Evolutionary conservation across 2,888 invertebrate genomes (phyloP).

Genomic region (Lithophane socia): DNA sequence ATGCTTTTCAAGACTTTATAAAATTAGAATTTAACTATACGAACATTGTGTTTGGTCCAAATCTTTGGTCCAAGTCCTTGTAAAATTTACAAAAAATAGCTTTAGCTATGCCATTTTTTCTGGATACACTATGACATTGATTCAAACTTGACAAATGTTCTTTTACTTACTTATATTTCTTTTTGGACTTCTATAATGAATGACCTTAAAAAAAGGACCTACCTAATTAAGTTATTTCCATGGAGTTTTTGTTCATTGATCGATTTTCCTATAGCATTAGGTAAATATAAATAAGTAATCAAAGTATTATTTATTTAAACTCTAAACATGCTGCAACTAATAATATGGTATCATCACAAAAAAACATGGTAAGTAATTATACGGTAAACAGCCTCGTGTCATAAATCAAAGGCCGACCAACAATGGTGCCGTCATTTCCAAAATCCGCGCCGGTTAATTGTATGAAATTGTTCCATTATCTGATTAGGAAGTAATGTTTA

Average conservation of each 20-base stretch:
- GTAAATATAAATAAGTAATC: too few relatives aligned
- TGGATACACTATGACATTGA: conserved; percentile 53
- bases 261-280: background rate
- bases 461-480: conserved; percentile 74
- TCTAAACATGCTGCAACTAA: background rate
- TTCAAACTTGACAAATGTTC: conserved; percentile 62
- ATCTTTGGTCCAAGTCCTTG: conserved; percentile 31
- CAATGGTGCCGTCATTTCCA: conserved; percentile 59
- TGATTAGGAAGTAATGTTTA: conserved; percentile 86
- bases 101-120: conserved; percentile 54
- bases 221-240: background rate
- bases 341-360: conserved; percentile 8
- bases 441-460: conserved; percentile 66
- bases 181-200: background rate
- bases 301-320: background rate
- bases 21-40: conserved; percentile 54
- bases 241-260: conserved; percentile 6
- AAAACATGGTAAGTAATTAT: conserved; percentile 40
- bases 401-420: conserved; percentile 62
- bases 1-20: conserved; percentile 43
- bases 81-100: conserved; percentile 32
- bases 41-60: conserved; percentile 49
- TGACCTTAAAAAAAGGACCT: background rate
- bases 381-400: conserved; percentile 58
- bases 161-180: conserved; percentile 33